Evolutionary conservation across 2,797 vertebrate species (phyloP), one percentile per base, ranked within the genome.

Genomic region (Hapalemur alaotrensis): DNA sequence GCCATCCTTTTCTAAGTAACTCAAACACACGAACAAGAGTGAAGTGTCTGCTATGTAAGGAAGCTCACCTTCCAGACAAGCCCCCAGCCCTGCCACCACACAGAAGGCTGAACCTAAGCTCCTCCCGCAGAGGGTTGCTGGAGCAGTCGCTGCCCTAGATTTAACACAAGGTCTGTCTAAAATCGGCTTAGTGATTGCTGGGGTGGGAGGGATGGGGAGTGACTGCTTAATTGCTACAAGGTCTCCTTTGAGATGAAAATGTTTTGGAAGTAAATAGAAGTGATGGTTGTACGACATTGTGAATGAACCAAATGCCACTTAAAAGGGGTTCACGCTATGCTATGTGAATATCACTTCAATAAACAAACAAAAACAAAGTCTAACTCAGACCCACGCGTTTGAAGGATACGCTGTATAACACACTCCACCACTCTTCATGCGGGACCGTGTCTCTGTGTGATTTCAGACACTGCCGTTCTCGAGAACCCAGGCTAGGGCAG

Each of bases 81-180:
- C 7, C 70, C 70, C 70, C 41, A 28, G 41, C 41, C 41, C 65
- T 8, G 18, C 67, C 35, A 13, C 20, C 11, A 2, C 35, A 12
- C 67, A 23, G 67, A 38, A 41, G 38, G 67, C 67, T 38, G 67
- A 22, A 22, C 20, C 70, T 73, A 15, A 73, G 70, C 70, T 28
- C 25, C 23, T 30, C 70, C 41, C 43, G 13, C 0, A 25, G 5
- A 7, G 70, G 41, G 8, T 2, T 15, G 46, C 73, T 23, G 20
- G 5, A 52, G 48, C 22, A 8, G 0, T 14, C 22, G 7, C 75
- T 0, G 5, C n/a, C n/a, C 75, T 14, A 1, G 75, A 54, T 35
- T 52, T 25, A 79, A 35, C 52, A n/a, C 20, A 7, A 52, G 75
- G 75, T 14, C 70, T 43, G 25, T 43, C 25, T 46, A 28, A 73